Conservation (phyloP, 2,113 vertebrate genomes). For the Lasiurus borealis region DNA sequence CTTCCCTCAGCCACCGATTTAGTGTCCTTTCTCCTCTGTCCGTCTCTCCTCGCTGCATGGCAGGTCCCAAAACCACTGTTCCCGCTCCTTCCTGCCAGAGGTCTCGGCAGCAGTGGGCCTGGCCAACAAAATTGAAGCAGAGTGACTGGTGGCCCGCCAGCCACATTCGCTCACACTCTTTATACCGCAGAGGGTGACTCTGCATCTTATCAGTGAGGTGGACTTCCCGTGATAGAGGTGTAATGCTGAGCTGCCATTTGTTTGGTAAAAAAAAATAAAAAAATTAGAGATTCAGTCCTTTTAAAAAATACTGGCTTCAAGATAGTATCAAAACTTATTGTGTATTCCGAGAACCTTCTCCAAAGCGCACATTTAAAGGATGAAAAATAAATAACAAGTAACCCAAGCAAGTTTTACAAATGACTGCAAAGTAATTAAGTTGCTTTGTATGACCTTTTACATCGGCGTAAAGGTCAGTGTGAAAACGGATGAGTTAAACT, state of each 20-base stretch:
- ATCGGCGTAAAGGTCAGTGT: conserved; percentile 53
- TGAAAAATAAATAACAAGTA: conserved; percentile 23
- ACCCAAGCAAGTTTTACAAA: conserved; percentile 60
- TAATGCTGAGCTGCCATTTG: neutral
- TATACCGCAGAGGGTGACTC: neutral
- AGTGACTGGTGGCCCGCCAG: no score
- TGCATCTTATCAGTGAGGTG: neutral
- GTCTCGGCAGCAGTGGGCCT: neutral
- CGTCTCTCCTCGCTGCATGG: neutral
- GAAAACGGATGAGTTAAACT: conserved; percentile 40
- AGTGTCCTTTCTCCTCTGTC: neutral
- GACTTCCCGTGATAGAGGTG: neutral
- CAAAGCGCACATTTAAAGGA: conserved; percentile 3
- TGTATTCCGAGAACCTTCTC: neutral
- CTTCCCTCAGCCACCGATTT: neutral
- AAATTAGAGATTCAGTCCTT: neutral
- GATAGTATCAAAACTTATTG: neutral
- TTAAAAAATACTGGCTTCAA: neutral
- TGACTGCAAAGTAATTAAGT: conserved; percentile 64
- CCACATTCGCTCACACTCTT: no score
- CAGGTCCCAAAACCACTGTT: neutral
- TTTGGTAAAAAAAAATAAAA: neutral
- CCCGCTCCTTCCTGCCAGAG: neutral
- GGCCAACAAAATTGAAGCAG: neutral
- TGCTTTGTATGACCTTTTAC: conserved; percentile 51